These are phyloP conservation scores for Drosophila orosa DNA, from an alignment of 1,140 invertebrate genomes.

Conservation along the genomic window DNA sequence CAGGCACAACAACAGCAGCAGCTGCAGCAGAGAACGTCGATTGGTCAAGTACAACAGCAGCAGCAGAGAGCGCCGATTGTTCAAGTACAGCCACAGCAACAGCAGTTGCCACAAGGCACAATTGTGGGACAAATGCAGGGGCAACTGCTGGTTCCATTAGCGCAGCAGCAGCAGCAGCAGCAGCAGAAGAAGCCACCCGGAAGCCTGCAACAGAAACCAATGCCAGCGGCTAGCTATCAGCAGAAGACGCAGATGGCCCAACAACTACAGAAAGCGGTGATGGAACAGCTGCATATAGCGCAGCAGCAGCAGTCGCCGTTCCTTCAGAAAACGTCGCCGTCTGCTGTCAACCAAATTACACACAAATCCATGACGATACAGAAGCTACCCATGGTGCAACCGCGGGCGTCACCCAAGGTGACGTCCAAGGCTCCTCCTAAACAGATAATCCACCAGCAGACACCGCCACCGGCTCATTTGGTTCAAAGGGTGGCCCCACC, in stretches of 20 bases:
- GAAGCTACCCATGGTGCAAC: slow-evolving; percentile 34
- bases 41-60: slow-evolving; percentile 6
- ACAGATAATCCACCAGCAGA: slow-evolving; percentile 7
- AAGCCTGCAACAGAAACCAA: slow-evolving; percentile 5
- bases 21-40: slow-evolving; percentile 8
- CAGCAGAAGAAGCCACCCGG: slow-evolving; percentile 10
- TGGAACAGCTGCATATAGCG: not conserved
- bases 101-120: not conserved
- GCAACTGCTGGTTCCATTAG: not conserved
- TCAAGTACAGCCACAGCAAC: slow-evolving; percentile 4
- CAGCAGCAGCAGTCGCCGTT: not conserved
- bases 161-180: slow-evolving; percentile 15
- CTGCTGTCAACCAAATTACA: slow-evolving; percentile 27
- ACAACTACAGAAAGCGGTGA: slow-evolving; percentile 12
- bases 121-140: not conserved
- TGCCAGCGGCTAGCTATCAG: not conserved
- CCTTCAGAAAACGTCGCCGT: not conserved
- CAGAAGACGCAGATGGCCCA: not conserved
- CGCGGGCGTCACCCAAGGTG: not conserved
- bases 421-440: not conserved
- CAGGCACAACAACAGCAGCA: slow-evolving; percentile 1
- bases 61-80: not conserved
- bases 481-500: slow-evolving; percentile 9
- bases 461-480: slow-evolving; percentile 27
- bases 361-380: slow-evolving; percentile 47